Base-by-base conservation (phyloP, 1,140 invertebrate species). In the Neuroterus valhalla region DNA sequence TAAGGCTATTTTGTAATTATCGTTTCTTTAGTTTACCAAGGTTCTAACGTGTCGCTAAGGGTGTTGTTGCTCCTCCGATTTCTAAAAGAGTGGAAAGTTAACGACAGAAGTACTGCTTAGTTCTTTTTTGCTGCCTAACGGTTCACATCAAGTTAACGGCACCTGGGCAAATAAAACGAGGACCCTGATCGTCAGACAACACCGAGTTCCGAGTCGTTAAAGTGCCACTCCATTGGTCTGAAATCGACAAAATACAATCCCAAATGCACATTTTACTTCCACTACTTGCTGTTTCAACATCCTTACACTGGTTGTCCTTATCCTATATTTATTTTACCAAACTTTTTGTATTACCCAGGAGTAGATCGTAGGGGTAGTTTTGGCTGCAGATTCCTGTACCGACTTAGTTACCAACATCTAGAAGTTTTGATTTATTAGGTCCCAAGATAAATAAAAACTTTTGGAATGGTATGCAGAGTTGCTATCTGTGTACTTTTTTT, bases 191-290 rank as follows among this genome's bases (percentile, higher is more conserved):
- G 52, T 62, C 52, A 62, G 52, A 62, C 52, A 62, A 31, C 52
- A 62, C n/a, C 21, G 52, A 62, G 52, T 62, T 62, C 52, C 52
- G 23, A 62, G 23, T 62, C 52, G 52, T 62, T 31, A 62, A 62
- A 62, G 23, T 14, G 23, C 23, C 26, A 62, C 52, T 62, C 31
- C 12, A 62, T 62, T 62, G 23, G 3, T 23, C 23, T 11, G 52
- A 62, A 12, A 62, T 62, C 21, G 52, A 62, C 26, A 62, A 62
- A 62, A 31, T 62, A 5, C 11, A 14, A 62, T 62, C 31, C 12
- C 23, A 14, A 62, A 2, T 15, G 5, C 26, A 31, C 23, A 62
- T 38, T 62, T 62, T 62, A 26, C n/a, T 31, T 62, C 31, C 52
- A 62, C 23, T 55, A 26, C 52, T 1, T 62, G 52, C 52, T 14